phyloP scores from a whole-genome alignment of 2,113 vertebrate species.

The Cairina moschata region DNA sequence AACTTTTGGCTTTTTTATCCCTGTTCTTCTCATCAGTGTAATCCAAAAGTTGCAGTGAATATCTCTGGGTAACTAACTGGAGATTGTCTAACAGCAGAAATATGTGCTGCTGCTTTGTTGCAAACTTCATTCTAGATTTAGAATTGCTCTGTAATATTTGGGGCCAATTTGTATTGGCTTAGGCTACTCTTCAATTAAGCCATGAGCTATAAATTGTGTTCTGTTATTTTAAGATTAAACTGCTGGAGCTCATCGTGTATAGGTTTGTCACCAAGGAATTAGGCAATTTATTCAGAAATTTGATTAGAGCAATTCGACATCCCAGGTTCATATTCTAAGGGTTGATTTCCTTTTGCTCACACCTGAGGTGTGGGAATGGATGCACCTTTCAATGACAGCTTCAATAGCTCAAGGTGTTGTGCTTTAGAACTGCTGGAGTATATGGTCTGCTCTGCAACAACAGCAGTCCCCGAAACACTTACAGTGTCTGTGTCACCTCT shows the following conservation, averaged over 20 bases:
- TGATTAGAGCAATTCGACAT: not conserved
- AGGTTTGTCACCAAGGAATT: not conserved
- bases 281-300: not conserved
- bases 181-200: not conserved
- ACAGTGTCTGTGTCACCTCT: not conserved
- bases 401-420: not conserved
- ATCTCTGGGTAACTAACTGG: not conserved
- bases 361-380: not conserved
- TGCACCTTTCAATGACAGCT: accelerated
- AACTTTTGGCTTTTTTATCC: not conserved
- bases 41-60: not conserved
- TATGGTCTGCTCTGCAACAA: not conserved
- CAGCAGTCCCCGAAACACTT: not conserved
- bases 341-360: not conserved
- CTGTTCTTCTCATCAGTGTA: not conserved
- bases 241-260: not conserved
- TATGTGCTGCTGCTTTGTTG: not conserved
- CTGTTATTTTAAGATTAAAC: not conserved
- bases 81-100: not conserved
- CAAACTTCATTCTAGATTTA: not conserved
- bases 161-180: not conserved
- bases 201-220: not conserved
- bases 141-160: not conserved
- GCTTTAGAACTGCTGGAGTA: not conserved
- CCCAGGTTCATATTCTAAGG: not conserved